Evolutionary conservation across 2,113 vertebrate genomes (phyloP), one percentile per base, ranked within the genome.

Genomic region (Arothron firmamentum): DNA sequence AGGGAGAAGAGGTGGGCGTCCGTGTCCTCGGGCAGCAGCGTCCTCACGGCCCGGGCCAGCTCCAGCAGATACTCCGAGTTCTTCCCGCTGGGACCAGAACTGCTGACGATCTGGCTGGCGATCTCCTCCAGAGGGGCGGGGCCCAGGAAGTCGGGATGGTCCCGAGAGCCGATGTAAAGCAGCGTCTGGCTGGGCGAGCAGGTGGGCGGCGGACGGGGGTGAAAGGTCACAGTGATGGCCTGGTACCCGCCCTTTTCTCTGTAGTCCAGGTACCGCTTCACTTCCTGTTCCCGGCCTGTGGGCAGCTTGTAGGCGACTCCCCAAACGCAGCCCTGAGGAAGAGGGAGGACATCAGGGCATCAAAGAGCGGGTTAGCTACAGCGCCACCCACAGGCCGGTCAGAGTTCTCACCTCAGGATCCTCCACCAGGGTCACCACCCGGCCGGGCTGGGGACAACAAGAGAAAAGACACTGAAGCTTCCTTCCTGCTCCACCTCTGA

Each of bases 11-110:
- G 91, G 77, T 99, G 97, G 19, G 93, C 82, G 11, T 99, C 97
- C 15, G 59, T 87, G 9, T 97, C 94, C 85, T 98, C 95, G 0
- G 97, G 97, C 18, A 95, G 88, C 1, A 96, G 90, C 19, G 79
- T 89, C 67, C 96, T 92, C 38, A 98, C 83, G 42, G 97, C 94
- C 13, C 93, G 86, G 19, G 96, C 96, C 15, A 99, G 93, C 92
- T 97, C 88, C 67, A 99, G 96, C 17, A 99, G 89, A 72, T 99
- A 99, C 52, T 99, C 97, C 0, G 93, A 94, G 81, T 99, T 99
- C 77, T 74, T 88, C 71, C 97, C 96, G 14, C 97, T 99, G 16
- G 93, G 95, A 41, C 97, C 97, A 2, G 88, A 88, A 0, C 94
- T 92, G 52, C 68, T 86, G 56, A 92, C 79, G 67, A 99, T 99